phyloP scores from a whole-genome alignment of 2,888 invertebrate species.

The Epinotia brunnichana region DNA sequence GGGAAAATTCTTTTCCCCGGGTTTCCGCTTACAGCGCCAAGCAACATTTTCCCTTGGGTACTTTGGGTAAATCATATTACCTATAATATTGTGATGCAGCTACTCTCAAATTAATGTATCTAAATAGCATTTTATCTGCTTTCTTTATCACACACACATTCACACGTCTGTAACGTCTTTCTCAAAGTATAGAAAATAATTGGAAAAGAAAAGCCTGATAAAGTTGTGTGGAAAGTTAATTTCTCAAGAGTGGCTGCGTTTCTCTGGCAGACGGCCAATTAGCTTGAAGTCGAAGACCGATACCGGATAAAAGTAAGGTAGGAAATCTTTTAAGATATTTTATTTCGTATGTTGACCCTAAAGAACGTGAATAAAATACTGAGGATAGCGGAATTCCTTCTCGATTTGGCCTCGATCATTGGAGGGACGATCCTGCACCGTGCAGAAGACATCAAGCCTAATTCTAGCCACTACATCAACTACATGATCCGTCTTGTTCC shows the following conservation, averaged over 20 bases:
- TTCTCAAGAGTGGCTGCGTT: constrained; percentile 11
- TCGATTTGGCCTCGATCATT: too few relatives aligned
- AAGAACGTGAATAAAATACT: background rate
- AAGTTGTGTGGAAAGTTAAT: constrained; percentile 21
- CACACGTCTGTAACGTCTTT: constrained; percentile 9
- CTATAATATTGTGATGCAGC: too few relatives aligned
- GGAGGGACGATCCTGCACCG: too few relatives aligned
- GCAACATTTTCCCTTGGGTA: too few relatives aligned
- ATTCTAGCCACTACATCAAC: too few relatives aligned
- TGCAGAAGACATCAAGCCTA: too few relatives aligned
- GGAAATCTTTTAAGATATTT: background rate
- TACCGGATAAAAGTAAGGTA: constrained; percentile 13
- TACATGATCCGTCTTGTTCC: too few relatives aligned
- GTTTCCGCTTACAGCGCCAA: too few relatives aligned
- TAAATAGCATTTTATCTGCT: constrained; percentile 14
- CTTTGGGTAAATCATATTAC: too few relatives aligned
- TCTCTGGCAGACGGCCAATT: constrained; percentile 34
- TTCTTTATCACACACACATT: constrained; percentile 12
- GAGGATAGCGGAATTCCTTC: too few relatives aligned
- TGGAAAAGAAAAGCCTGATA: constrained; percentile 19
- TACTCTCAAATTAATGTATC: background rate
- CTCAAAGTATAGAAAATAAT: constrained; percentile 21
- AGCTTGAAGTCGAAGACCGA: constrained; percentile 25
- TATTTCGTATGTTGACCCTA: constrained; percentile 7
- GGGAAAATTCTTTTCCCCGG: too few relatives aligned